Conservation (phyloP, 2,888 invertebrate species). For the Chelonus formosanus region DNA sequence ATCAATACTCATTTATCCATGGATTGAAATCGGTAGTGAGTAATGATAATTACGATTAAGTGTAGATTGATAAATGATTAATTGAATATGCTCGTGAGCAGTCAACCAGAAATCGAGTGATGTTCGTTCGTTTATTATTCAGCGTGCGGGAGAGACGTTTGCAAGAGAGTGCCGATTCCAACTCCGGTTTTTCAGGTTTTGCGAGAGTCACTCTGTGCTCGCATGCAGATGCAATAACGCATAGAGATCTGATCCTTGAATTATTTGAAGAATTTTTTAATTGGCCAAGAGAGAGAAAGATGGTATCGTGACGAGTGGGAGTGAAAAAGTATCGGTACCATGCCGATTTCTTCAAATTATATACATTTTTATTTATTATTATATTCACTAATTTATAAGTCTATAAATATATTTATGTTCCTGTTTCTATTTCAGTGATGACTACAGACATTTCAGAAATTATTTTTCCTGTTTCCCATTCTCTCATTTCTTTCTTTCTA, state of each 20-base stretch:
- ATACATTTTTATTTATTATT: constrained; percentile 14
- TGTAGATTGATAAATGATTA: too few species aligned
- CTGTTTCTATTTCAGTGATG: too few species aligned
- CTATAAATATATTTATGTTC: neutral
- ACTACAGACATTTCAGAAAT: too few species aligned
- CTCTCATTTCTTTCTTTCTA: too few species aligned
- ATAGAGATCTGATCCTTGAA: constrained; percentile 47
- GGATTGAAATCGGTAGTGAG: too few species aligned
- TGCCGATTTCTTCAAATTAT: constrained; percentile 3
- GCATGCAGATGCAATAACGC: constrained; percentile 41
- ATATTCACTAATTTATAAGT: neutral
- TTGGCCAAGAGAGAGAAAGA: constrained; percentile 41
- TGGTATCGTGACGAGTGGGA: constrained; percentile 41
- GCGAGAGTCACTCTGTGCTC: constrained; percentile 19
- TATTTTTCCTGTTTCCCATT: neutral
- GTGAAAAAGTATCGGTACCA: constrained; percentile 29
- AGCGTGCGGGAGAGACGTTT: constrained; percentile 33
- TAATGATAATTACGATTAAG: too few species aligned
- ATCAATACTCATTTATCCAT: neutral
- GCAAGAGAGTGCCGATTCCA: constrained; percentile 41
- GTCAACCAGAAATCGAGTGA: too few species aligned
- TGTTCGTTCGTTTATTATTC: constrained; percentile 7
- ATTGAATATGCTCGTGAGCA: neutral
- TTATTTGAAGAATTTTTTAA: constrained; percentile 47
- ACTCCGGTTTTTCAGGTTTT: constrained; percentile 48